Conservation (phyloP, 2,888 invertebrate genomes). For the Eulithis prunata region DNA sequence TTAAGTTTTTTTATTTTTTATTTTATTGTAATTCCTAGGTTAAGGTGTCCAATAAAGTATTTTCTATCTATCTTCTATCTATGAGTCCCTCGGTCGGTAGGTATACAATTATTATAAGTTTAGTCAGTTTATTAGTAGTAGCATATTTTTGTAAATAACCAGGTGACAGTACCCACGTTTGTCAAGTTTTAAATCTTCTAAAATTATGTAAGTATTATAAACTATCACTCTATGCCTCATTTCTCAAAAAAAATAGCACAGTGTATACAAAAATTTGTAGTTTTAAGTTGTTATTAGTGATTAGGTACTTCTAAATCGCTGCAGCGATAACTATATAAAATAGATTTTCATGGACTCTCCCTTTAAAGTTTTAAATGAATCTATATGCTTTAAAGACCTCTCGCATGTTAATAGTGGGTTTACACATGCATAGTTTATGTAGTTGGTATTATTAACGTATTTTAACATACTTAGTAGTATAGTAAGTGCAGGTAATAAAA, state of each 20-base stretch:
- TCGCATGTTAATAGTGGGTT: constrained; percentile 18
- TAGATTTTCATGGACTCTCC: not conserved
- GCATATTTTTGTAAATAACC: constrained; percentile 1
- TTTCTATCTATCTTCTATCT: too few species aligned
- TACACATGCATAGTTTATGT: constrained; percentile 27
- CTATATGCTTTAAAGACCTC: not conserved
- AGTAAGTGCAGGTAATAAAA: constrained; percentile 30
- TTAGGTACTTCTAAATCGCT: constrained; percentile 51
- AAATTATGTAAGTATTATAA: not conserved
- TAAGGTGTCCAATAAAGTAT: too few species aligned
- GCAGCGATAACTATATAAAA: constrained; percentile 12
- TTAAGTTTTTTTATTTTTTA: too few species aligned
- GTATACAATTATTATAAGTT: too few species aligned
- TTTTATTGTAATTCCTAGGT: too few species aligned
- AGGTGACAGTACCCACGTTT: not conserved
- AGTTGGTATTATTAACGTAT: constrained; percentile 11
- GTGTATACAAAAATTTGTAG: too few species aligned
- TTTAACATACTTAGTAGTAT: constrained; percentile 34
- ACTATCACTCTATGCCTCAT: not conserved
- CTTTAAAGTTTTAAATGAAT: not conserved
- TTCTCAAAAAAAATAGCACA: too few species aligned
- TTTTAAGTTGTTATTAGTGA: too few species aligned
- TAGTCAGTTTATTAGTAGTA: not conserved
- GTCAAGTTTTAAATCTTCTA: too few species aligned
- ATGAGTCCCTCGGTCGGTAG: too few species aligned